These are phyloP conservation scores for Lagopus leucura DNA, from an alignment of 2,113 vertebrate species.

Conservation along the genomic window DNA sequence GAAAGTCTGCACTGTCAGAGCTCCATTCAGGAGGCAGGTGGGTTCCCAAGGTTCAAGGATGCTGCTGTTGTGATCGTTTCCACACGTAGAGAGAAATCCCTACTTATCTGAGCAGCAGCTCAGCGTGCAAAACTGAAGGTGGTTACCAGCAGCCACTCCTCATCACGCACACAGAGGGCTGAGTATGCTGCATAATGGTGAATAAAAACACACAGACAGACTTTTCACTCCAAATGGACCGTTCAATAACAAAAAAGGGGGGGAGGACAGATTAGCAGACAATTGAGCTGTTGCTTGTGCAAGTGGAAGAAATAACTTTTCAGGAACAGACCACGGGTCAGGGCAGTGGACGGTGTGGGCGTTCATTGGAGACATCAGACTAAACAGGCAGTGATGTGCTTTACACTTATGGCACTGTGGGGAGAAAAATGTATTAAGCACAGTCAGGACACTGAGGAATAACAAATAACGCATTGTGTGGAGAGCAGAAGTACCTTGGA, in stretches of 20 bases:
- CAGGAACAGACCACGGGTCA: conserved; percentile 61
- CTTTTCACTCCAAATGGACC: not conserved
- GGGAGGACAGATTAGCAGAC: not conserved
- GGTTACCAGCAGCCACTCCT: not conserved
- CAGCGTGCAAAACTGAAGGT: not conserved
- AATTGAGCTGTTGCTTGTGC: conserved; percentile 60
- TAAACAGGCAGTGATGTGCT: conserved; percentile 74
- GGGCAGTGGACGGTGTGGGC: conserved; percentile 60
- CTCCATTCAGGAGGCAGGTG: fast-evolving
- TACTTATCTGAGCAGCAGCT: not conserved
- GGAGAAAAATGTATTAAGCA: conserved; percentile 74
- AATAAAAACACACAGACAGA: not conserved
- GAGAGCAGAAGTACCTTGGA: conserved; percentile 38
- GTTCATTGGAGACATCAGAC: conserved; percentile 73
- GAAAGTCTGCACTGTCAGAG: not conserved
- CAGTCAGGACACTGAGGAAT: conserved; percentile 47
- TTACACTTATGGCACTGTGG: conserved; percentile 67
- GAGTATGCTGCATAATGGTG: fast-evolving
- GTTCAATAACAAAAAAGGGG: not conserved
- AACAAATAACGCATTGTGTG: conserved; percentile 74
- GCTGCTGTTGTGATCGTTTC: fast-evolving
- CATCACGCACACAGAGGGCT: not conserved
- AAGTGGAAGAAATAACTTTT: conserved; percentile 73
- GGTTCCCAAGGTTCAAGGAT: not conserved
- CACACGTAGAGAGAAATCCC: not conserved